Base-by-base conservation (phyloP, 2,888 invertebrate genomes). In the Xanthia togata region DNA sequence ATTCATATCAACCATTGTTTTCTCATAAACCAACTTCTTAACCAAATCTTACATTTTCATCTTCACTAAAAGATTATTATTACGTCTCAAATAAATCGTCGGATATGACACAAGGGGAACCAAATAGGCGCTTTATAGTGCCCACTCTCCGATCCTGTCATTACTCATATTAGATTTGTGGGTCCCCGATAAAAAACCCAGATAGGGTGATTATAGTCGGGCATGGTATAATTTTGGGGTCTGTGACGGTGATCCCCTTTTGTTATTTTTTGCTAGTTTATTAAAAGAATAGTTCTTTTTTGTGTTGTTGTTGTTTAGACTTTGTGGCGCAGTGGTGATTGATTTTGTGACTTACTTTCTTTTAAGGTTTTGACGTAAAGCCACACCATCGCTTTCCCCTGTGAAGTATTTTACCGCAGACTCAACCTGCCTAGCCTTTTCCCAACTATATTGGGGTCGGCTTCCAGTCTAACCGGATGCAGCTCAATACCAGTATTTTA, bases 111-210 rank as follows among this genome's bases (percentile, higher is more conserved):
- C 83, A 89, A 88, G 89, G 89, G 90, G 84, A 79, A 70, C 79
- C 88, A 92, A 93, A 93, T 92, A 93, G 93, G 89, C 89, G 91
- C 92, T 92, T 91, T 91, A 90, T 87, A 89, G 89, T 84, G 84
- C 88, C 90, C 83, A 90, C 89, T 89, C 89, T 87, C 88, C 92
- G 90, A 93, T 93, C 91, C 95, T 90, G 89, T 95, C 94, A 95
- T 95, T 95, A 95, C 93, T 91, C 91, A 91, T 94, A 94, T 95
- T 94, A 95, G 95, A 95, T 95, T 93, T 94, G 94, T 94, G 94
- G 94, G 86, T 72, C 86, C 85, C 80, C 88, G 93, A 92, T 94
- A 95, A 94, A 95, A 95, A 95, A 92, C 89, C 87, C 88, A 74
- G 90, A 93, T 93, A 92, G 92, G 91, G 91, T 93, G 94, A 94